These are phyloP conservation scores for Marasmarcha lunaedactyla DNA, from an alignment of 2,888 invertebrate species.

Conservation along the genomic window DNA sequence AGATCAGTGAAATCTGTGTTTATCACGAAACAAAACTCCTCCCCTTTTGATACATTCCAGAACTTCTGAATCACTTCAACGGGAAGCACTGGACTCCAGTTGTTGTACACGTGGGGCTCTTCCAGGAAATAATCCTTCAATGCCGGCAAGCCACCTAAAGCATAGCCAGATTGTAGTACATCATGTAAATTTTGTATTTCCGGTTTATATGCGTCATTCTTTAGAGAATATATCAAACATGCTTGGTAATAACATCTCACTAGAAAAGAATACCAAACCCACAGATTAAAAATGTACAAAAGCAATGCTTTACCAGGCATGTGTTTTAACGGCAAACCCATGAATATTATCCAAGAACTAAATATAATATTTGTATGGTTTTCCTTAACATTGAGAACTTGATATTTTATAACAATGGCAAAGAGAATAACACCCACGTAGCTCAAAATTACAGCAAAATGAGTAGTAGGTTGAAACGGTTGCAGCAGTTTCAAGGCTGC, in stretches of 20 bases:
- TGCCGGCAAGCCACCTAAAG: constrained; percentile 29
- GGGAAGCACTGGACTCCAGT: constrained; percentile 25
- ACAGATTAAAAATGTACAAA: constrained; percentile 26
- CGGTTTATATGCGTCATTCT: constrained; percentile 22
- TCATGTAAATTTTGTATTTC: constrained; percentile 23
- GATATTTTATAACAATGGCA: background rate
- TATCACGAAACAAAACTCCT: constrained; percentile 31
- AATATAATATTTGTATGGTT: constrained; percentile 27
- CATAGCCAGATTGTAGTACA: constrained; percentile 20
- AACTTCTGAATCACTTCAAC: constrained; percentile 4
- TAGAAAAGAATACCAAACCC: constrained; percentile 38
- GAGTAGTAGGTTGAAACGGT: background rate
- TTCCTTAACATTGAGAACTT: background rate
- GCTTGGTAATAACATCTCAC: constrained; percentile 39
- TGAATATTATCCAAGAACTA: constrained; percentile 34
- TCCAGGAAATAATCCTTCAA: constrained; percentile 31
- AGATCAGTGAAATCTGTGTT: constrained; percentile 28
- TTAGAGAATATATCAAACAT: constrained; percentile 30
- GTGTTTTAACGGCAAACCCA: constrained; percentile 30
- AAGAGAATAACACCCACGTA: background rate
- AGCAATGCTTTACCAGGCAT: constrained; percentile 22
- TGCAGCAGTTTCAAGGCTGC: background rate
- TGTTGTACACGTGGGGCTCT: constrained; percentile 25
- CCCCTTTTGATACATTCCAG: constrained; percentile 22
- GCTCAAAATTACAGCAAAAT: background rate